Base-by-base conservation (phyloP, 2,888 invertebrate species). In the Idaea dimidiata region DNA sequence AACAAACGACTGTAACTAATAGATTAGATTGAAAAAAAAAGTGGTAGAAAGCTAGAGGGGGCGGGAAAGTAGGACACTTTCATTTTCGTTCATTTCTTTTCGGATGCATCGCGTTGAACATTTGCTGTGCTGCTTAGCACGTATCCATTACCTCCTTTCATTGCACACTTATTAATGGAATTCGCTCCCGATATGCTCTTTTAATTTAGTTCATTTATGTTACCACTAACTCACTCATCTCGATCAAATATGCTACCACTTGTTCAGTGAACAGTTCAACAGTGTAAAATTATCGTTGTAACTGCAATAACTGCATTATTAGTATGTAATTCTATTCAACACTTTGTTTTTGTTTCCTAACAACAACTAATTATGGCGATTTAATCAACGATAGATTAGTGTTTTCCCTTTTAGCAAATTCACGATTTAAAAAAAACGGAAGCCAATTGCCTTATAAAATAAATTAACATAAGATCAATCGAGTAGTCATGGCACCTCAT, bases 21-120 rank as follows among this genome's bases (percentile, higher is more conserved):
- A 88, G 86, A 86, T 85, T 83, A 84, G 81, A 83, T 83, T 82
- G 76, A 83, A 88, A 18, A 87, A 88, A 87, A 88, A 88, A 86
- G 80, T 79, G 80, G 87, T 88, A 88, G 90, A 91, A 90, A 91
- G 88, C 82, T 82, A 72, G 80, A 77, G 81, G 78, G 81, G 75
- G 72, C 80, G 79, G 71, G 78, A 76, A 91, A 84, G 87, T 91
- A 72, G 91, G 91, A 79, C 90, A 92, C 91, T 92, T 91, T 91
- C 92, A 88, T 90, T 92, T 89, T 92, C 92, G 87, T 91, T 91
- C 86, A 87, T 90, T 91, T 91, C 89, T 91, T 91, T 91, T 91
- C 86, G 86, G 89, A 89, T 91, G 88, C 88, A 88, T 79, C 82
- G 80, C 81, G 79, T 76, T 81, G 80, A 82, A 81, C 84, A 83